Evolutionary conservation across 2,113 vertebrate species (phyloP).

Genomic region (Coryphaenoides rupestris): DNA sequence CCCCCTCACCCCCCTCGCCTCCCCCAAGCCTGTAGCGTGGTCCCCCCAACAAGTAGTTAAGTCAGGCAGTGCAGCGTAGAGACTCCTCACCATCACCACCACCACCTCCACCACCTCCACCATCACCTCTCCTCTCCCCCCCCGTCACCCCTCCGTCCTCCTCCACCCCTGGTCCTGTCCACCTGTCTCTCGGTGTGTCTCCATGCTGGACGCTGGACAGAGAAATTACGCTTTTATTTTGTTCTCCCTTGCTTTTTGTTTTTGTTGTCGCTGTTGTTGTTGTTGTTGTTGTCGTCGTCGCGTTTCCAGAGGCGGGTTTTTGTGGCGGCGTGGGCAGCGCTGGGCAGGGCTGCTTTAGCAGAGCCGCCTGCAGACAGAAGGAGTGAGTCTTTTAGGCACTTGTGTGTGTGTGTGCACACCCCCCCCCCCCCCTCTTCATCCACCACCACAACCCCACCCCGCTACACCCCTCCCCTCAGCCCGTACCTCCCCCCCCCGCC

Average conservation of each 20-base stretch:
- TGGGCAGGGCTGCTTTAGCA: slow-evolving; percentile 50
- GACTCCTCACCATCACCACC: slow-evolving; percentile 4
- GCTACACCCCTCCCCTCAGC: too few species aligned
- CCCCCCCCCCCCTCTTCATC: too few species aligned
- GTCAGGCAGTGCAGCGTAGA: slow-evolving; percentile 40
- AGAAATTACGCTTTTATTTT: slow-evolving; percentile 67
- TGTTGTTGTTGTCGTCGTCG: too few species aligned
- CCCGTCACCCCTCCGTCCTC: too few species aligned
- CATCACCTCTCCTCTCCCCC: slow-evolving; percentile 34
- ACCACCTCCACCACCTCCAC: slow-evolving; percentile 48
- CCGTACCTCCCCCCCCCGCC: too few species aligned
- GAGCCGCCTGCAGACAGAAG: slow-evolving; percentile 66
- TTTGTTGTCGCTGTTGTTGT: too few species aligned
- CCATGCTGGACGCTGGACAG: slow-evolving; percentile 64
- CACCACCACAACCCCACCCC: too few species aligned
- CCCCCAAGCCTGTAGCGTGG: slow-evolving; percentile 41
- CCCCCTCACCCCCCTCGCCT: background rate
- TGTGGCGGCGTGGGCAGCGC: slow-evolving; percentile 62
- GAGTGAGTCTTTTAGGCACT: slow-evolving; percentile 59
- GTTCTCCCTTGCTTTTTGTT: slow-evolving; percentile 32
- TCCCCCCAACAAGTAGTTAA: slow-evolving; percentile 39
- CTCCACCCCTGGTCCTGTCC: slow-evolving; percentile 24
- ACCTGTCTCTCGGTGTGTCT: slow-evolving; percentile 57
- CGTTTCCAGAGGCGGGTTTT: slow-evolving; percentile 54
- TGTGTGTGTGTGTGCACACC: slow-evolving; percentile 42